Percentiles rank a stretch among this genome's conserved stretches.
Conservation (phyloP, 2,888 invertebrate species). For the Oscheius sp. region DNA sequence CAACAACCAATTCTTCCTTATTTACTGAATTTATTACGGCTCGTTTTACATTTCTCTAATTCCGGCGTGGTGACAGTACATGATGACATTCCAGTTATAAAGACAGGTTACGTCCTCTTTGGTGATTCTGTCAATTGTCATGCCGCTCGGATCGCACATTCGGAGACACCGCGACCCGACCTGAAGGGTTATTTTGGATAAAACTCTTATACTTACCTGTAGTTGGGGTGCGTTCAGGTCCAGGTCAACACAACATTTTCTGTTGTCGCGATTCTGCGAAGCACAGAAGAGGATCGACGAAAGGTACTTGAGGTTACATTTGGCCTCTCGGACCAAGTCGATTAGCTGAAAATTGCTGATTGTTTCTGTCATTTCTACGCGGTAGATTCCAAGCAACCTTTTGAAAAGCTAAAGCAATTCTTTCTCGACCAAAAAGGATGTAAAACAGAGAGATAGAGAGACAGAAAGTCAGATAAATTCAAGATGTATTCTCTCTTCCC, state of each 20-base stretch:
- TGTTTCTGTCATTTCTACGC: no score
- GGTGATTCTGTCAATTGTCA: slow-evolving; percentile 65
- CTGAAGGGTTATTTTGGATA: slow-evolving; percentile 38
- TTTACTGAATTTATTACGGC: background rate
- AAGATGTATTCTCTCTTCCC: no score
- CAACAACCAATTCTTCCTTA: background rate
- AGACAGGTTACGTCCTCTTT: slow-evolving; percentile 70
- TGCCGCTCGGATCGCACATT: slow-evolving; percentile 71
- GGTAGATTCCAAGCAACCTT: no score
- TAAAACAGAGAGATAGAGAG: no score
- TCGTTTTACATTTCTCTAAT: slow-evolving; percentile 65
- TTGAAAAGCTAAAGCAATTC: no score
- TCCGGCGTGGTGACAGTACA: slow-evolving; percentile 72
- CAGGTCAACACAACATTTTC: slow-evolving; percentile 68
- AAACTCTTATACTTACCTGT: slow-evolving; percentile 46
- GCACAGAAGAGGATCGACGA: slow-evolving; percentile 71
- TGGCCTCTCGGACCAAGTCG: slow-evolving; percentile 55
- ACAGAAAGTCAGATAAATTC: no score
- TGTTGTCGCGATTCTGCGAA: slow-evolving; percentile 70
- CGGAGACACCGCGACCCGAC: slow-evolving; percentile 68
- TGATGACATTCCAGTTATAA: slow-evolving; percentile 72
- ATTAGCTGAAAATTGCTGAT: slow-evolving; percentile 55
- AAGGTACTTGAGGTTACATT: slow-evolving; percentile 67
- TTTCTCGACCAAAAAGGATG: no score
- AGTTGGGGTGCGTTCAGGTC: slow-evolving; percentile 69